Base-by-base conservation (phyloP, 2,797 vertebrate genomes). In the Adrianichthys oophorus region DNA sequence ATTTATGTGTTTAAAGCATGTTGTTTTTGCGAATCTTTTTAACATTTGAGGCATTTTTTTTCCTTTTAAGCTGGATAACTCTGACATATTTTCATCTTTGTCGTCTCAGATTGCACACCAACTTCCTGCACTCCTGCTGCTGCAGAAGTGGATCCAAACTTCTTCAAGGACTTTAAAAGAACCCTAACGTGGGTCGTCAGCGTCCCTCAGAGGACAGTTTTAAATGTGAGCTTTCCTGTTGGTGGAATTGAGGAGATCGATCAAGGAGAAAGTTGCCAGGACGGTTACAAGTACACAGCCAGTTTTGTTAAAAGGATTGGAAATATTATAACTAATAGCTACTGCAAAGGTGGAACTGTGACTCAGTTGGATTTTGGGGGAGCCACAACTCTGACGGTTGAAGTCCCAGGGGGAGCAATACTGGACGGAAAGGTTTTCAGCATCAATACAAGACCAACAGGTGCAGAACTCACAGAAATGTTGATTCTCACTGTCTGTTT, bases 141-240 rank as follows among this genome's bases (percentile, higher is more conserved):
- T n/a, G 86, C 92, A 49, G 80, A 72, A 55, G 85, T 92, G 18
- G 86, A 93, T 64, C 82, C 87, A 0, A 24, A 54, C 0, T 71
- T 69, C 15, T 83, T 96, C 15, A 86, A 86, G 59, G 73, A 78
- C 52, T 95, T 98, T 69, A 90, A 89, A 71, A 91, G 89, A 67
- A 93, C 86, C 18, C 85, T 93, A 13, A 70, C 21, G 24, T 98
- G 96, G 96, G 87, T 93, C 0, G 81, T 97, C 41, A 90, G 56
- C 73, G 61, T 86, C 15, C 72, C 76, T 0, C 4, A 66, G 0
- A 65, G 37, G 43, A 84, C 79, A 1, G 56, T 65, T 0, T 80
- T 97, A 4, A 90, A 92, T 13, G 64, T 98, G 52, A 89, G 85
- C 26, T 95, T 98, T 74, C 84, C 92, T 15, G 61, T 4, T 8